Percentiles rank a stretch among this genome's conserved stretches.
These are phyloP conservation scores for Channa striata DNA, from an alignment of 2,797 vertebrate species.

Conservation along the genomic window DNA sequence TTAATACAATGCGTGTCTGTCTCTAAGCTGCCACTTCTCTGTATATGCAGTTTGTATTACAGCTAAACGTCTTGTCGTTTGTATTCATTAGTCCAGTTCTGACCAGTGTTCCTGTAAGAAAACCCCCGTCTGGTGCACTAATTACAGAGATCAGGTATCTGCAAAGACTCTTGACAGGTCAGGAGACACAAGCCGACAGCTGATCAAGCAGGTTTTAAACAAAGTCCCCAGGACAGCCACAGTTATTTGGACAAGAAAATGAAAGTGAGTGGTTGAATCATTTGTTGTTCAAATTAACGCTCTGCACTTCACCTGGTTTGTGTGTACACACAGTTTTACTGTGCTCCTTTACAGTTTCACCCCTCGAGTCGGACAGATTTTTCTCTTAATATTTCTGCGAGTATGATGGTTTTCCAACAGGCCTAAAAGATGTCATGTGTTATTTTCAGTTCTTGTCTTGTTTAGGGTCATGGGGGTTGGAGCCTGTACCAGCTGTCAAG, in stretches of 20 bases:
- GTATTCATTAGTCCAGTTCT: too few species aligned
- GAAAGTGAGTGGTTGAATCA: background rate
- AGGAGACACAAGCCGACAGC: background rate
- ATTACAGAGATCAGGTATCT: too few species aligned
- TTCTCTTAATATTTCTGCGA: too few species aligned
- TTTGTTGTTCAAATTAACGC: background rate
- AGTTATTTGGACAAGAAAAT: conserved; percentile 3
- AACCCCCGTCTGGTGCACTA: background rate
- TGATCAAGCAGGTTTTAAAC: conserved; percentile 9
- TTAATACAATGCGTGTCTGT: background rate
- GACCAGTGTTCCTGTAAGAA: background rate
- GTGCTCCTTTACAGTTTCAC: background rate
- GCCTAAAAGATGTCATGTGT: too few species aligned
- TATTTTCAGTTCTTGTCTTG: too few species aligned
- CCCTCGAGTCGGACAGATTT: too few species aligned
- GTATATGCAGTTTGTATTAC: background rate
- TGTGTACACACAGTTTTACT: background rate
- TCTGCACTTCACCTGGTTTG: background rate
- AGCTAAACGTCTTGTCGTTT: too few species aligned
- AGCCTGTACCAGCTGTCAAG: too few species aligned
- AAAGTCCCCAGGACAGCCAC: background rate
- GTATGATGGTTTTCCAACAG: too few species aligned
- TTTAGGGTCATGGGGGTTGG: too few species aligned
- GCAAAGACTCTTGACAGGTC: background rate
- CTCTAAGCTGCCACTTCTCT: background rate